Percentiles rank a stretch among this genome's conserved stretches.
phyloP scores from a whole-genome alignment of 2,888 invertebrate genomes.

The Andrena hattorfiana region DNA sequence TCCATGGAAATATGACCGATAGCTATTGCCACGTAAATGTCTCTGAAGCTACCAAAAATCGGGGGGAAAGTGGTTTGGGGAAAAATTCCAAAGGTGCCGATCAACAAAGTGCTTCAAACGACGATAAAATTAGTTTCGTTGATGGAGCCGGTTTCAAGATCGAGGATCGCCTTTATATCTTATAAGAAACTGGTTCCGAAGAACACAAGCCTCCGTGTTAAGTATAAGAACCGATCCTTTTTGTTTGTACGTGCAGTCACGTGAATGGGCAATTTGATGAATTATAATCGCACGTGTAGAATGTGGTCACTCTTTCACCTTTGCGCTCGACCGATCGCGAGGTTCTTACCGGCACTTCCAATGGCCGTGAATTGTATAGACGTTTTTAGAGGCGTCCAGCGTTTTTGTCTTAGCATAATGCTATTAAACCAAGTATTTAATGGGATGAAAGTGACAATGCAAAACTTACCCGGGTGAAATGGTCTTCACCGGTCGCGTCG shows the following conservation, averaged over 20 bases:
- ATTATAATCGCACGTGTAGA: not conserved
- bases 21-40: not conserved
- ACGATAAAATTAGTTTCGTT: too few relatives aligned
- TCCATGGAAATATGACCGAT: not conserved
- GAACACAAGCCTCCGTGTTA: too few relatives aligned
- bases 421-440: slow-evolving; percentile 1
- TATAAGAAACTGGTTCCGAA: too few relatives aligned
- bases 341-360: slow-evolving; percentile 9
- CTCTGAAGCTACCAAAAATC: not conserved
- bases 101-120: too few relatives aligned
- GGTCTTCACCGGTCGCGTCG: slow-evolving; percentile 41
- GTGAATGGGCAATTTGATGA: not conserved
- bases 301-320: not conserved
- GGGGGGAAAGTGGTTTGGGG: not conserved
- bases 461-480: slow-evolving; percentile 61
- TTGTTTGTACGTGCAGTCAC: not conserved
- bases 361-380: not conserved
- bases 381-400: not conserved
- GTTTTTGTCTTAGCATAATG: not conserved
- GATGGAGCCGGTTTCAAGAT: too few relatives aligned
- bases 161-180: too few relatives aligned
- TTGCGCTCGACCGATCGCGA: slow-evolving; percentile 12
- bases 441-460: not conserved
- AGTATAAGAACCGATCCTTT: not conserved
- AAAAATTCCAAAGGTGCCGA: too few relatives aligned